phyloP scores from a whole-genome alignment of 2,113 vertebrate species.

The Anhinga rufa region DNA sequence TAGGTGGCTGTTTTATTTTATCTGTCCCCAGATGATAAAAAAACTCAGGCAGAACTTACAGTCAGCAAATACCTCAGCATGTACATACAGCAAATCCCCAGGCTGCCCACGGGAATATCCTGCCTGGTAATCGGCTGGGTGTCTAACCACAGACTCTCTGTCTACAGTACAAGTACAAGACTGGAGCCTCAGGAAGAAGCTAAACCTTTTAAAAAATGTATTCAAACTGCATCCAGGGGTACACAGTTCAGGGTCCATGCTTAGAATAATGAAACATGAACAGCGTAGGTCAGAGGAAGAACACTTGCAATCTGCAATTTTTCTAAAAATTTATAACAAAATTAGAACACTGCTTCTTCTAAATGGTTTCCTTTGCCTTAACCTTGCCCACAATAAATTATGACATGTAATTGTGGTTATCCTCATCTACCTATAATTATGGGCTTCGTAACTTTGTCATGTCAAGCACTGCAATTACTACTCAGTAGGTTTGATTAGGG shows the following conservation, averaged over 20 bases:
- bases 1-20: not conserved
- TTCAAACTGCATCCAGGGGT: not conserved
- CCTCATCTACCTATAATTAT: slow-evolving; percentile 10
- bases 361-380: not conserved
- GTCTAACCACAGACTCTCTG: not conserved
- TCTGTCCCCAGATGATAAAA: not conserved
- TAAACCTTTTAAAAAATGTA: not conserved
- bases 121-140: not conserved
- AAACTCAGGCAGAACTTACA: not conserved
- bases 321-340: not conserved
- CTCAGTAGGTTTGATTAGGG: not conserved
- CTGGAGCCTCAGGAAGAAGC: not conserved
- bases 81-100: not conserved
- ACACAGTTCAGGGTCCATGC: not conserved
- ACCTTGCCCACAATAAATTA: not conserved
- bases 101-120: not conserved
- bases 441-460: not conserved
- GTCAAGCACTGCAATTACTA: not conserved
- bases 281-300: not conserved
- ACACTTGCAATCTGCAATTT: not conserved
- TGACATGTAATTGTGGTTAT: not conserved
- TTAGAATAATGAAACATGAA: not conserved
- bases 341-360: not conserved
- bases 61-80: not conserved
- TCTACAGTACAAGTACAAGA: not conserved